Evolutionary conservation across 2,113 vertebrate genomes (phyloP), one percentile per base, ranked within the genome.

Genomic region (Heliornis fulica): DNA sequence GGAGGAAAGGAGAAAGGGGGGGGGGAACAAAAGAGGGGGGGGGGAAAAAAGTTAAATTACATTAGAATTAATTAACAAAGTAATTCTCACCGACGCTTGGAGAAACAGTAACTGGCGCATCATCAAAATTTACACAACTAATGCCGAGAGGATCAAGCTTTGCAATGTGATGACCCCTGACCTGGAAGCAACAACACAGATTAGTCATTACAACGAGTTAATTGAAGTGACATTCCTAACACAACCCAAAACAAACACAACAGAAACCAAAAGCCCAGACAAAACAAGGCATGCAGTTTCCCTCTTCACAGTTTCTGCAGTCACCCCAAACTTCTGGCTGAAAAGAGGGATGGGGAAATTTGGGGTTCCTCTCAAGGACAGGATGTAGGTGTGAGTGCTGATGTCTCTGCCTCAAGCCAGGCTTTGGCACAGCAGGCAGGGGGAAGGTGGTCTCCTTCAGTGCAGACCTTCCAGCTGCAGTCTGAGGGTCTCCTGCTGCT

Each of bases 71-170:
- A 93, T 97, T 97, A 97, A 96, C 97, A 97, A 96, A 96, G 96
- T 93, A 97, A 98, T 98, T 98, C 99, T 99, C 98, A 99, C 99
- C 99, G 85, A 99, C 97, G 71, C 99, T 98, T 96, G 99, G 98
- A 97, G 98, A 98, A 93, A 99, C 97, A 96, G 98, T 97, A 97
- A 99, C 98, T 16, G 99, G 98, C 7, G 99, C 98, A 94, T 99
- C 98, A 90, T 99, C 99, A 98, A 99, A 99, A 99, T 99, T 98
- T 96, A 99, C 99, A 98, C 98, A 98, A 98, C 98, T 99, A 99
- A 99, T 99, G 95, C 98, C 98, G 98, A 99, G 98, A 78, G 99
- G 99, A 98, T 99, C 99, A 97, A 99, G 97, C 98, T 99, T 99
- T 96, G 99, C 99, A 97, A 99, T 98, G 98, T 99, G 99, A 91